Evolutionary conservation across 2,113 vertebrate genomes (phyloP), one percentile per base, ranked within the genome.

Genomic region (Candoia aspera): DNA sequence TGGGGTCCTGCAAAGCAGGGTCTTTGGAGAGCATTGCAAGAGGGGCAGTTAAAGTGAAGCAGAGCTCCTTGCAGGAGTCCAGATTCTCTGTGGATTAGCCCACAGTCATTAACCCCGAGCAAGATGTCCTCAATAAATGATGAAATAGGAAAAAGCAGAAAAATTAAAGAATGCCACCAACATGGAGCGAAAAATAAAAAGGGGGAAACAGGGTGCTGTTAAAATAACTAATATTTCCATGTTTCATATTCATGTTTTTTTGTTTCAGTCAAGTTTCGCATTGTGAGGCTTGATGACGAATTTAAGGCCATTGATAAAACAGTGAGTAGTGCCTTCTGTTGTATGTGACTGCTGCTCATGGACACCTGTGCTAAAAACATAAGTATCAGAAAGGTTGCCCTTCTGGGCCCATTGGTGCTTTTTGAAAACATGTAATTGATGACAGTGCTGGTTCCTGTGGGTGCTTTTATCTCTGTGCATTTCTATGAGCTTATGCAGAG

Each of bases 251-350:
- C 92, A 2, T 3, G 1, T 88, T 87, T 92, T 29, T 92, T 0
- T 88, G 37, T 60, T 84, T 23, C 94, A 96, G 96, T 96, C 90
- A 96, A 88, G 88, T 96, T 96, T 93, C 9, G 90, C 55, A 95
- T 96, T 88, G 92, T 96, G 88, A 96, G 84, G n/a, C 21, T 96
- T 0, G 37, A 96, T 0, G 90, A 96, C 1, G 58, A 92, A n/a
- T 95, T 97, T 86, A 95, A 94, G 6, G 92, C 93, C 62, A 86
- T 95, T 87, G 90, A 93, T 88, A 88, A 95, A 4, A 86, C 84
- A 15, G 95, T 96, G 33, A 96, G 95, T 92, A 60, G 87, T 37
- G 2, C 26, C 92, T 86, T 19, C 59, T 86, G 24, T 60, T 53
- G 23, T 26, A 84, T 59, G 79, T 64, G 60, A 64, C 26, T 64